These are phyloP conservation scores for Turdus rufiventris DNA, from an alignment of 2,113 vertebrate genomes.

Conservation along the genomic window DNA sequence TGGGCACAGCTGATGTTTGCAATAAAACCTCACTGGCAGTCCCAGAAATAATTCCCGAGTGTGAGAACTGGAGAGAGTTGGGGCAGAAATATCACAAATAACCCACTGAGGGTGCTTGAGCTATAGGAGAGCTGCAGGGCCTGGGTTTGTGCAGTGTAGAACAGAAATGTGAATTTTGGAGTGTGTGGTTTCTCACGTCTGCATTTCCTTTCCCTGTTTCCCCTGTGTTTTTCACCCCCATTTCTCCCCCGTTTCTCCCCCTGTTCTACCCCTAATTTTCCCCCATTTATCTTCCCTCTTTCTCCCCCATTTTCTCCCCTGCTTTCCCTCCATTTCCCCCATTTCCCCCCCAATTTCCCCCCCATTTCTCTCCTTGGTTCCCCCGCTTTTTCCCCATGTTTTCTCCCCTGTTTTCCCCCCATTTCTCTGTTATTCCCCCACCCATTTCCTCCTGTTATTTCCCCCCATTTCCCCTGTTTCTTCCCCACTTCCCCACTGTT, in stretches of 20 bases:
- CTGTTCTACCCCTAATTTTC: fast-evolving
- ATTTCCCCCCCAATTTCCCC: no score
- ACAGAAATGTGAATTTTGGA: no score
- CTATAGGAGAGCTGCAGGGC: background rate
- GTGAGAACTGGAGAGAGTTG: background rate
- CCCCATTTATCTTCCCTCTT: no score
- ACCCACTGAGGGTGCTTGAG: background rate
- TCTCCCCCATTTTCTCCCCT: background rate
- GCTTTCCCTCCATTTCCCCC: no score
- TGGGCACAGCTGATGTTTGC: background rate
- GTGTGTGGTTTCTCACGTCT: fast-evolving
- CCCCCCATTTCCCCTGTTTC: background rate
- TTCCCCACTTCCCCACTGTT: no score
- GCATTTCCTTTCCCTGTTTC: background rate
- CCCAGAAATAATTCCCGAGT: background rate
- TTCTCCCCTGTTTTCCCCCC: no score
- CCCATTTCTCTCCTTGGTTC: fast-evolving
- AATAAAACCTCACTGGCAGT: background rate
- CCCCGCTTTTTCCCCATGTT: no score
- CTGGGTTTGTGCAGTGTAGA: background rate
- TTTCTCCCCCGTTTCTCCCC: fast-evolving
- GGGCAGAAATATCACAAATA: background rate
- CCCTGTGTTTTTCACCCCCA: fast-evolving
- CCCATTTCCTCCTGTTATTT: no score
- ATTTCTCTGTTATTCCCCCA: no score